Conservation (phyloP, 2,888 invertebrate genomes). For the Macrophya alboannulata region DNA sequence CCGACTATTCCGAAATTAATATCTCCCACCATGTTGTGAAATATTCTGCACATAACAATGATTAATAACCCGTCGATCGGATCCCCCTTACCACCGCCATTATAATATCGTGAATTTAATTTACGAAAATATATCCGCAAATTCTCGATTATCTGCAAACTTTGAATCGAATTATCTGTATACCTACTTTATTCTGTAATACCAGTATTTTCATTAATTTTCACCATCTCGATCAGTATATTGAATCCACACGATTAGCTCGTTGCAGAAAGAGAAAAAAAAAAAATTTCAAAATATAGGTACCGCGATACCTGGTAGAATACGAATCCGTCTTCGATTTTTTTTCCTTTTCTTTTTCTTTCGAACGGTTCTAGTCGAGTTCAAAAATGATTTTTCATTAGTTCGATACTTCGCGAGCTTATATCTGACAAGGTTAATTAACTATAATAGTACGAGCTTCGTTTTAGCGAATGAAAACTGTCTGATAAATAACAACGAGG, state of each 20-base stretch:
- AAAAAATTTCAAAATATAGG: too few relatives aligned
- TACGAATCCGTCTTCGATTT: too few relatives aligned
- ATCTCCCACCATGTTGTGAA: conserved; percentile 65
- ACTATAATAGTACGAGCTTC: background rate
- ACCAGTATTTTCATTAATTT: background rate
- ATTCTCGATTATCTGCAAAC: background rate
- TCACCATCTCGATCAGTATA: background rate
- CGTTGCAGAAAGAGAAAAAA: too few relatives aligned
- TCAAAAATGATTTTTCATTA: background rate
- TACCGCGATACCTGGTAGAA: too few relatives aligned
- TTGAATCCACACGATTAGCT: background rate
- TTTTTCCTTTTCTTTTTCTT: background rate
- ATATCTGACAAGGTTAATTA: background rate
- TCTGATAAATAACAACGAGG: background rate
- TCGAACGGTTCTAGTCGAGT: background rate
- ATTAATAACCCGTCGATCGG: background rate
- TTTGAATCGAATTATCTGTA: background rate
- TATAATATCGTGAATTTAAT: background rate
- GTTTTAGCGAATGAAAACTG: conserved; percentile 6
- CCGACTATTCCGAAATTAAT: conserved; percentile 68
- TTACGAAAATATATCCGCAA: background rate
- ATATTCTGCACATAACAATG: conserved; percentile 62
- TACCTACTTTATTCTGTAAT: too few relatives aligned
- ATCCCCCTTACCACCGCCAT: background rate
- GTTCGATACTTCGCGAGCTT: background rate